These are phyloP conservation scores for Ephialtes manifestator DNA, from an alignment of 2,888 invertebrate species.

Conservation along the genomic window DNA sequence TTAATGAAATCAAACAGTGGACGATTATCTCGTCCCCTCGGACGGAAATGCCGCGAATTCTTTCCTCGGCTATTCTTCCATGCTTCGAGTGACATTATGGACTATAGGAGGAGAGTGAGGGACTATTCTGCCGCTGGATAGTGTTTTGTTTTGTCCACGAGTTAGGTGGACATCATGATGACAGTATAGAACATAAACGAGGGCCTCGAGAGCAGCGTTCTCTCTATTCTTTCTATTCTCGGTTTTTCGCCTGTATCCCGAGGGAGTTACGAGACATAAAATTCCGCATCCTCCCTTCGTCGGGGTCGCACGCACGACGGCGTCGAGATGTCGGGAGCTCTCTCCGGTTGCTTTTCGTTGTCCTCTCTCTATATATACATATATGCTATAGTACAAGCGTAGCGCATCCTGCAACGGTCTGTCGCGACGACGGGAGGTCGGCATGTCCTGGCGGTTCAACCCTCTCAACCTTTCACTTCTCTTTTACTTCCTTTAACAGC, in stretches of 20 bases:
- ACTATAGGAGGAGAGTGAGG: constrained; percentile 9
- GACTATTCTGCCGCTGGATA: constrained; percentile 68
- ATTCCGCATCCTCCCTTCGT: constrained; percentile 81
- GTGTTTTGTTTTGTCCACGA: constrained; percentile 84
- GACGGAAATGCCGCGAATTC: constrained; percentile 62
- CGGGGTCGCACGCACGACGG: constrained; percentile 73
- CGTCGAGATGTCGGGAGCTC: constrained; percentile 84
- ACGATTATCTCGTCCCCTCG: constrained; percentile 42
- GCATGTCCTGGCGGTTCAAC: constrained; percentile 49
- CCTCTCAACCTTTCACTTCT: constrained; percentile 49
- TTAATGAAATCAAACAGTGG: constrained; percentile 68
- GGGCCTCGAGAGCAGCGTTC: constrained; percentile 22
- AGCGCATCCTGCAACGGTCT: constrained; percentile 51
- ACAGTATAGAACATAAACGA: constrained; percentile 83
- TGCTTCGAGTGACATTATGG: constrained; percentile 46
- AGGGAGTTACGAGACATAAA: constrained; percentile 85
- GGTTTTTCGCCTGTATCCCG: constrained; percentile 75
- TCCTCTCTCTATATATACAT: constrained; percentile 33
- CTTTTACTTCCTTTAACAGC: constrained; percentile 36
- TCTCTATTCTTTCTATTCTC: constrained; percentile 58
- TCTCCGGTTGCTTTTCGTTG: constrained; percentile 69
- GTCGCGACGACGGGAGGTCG: constrained; percentile 49
- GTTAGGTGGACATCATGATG: constrained; percentile 83
- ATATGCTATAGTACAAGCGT: not conserved
- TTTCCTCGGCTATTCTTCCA: constrained; percentile 41